Evolutionary conservation across 1,140 invertebrate species (phyloP).

Genomic region (Saccostrea echinata): DNA sequence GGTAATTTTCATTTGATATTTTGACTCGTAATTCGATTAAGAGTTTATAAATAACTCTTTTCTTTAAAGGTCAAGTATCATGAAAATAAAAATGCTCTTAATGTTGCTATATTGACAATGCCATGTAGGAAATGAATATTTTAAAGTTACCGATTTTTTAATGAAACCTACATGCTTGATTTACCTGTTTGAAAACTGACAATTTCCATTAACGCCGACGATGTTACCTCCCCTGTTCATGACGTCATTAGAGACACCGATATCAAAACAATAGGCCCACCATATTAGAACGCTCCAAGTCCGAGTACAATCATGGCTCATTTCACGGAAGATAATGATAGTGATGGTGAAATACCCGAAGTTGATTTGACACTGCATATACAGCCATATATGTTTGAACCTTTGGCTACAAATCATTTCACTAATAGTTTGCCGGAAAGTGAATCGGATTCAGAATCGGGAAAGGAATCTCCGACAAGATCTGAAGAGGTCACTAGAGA

Average conservation of each 20-base stretch:
- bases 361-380: slow-evolving; percentile 5
- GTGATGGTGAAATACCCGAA: slow-evolving; percentile 16
- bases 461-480: too few relatives aligned
- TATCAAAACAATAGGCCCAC: too few relatives aligned
- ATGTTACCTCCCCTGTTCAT: slow-evolving; percentile 9
- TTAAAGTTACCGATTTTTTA: not conserved
- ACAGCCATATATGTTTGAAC: slow-evolving; percentile 8
- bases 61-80: not conserved
- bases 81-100: not conserved
- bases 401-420: not conserved
- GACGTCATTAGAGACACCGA: slow-evolving; percentile 10
- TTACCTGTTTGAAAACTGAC: not conserved
- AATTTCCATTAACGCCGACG: not conserved
- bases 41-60: too few relatives aligned
- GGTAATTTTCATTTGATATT: too few relatives aligned
- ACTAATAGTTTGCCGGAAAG: too few relatives aligned
- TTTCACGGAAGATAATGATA: not conserved
- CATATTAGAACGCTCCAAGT: too few relatives aligned
- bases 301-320: not conserved
- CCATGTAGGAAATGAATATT: not conserved
- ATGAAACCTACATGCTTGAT: not conserved
- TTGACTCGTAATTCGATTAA: too few relatives aligned
- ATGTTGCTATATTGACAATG: not conserved
- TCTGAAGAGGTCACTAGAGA: too few relatives aligned
- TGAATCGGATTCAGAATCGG: too few relatives aligned